Evolutionary conservation across 2,113 vertebrate genomes (phyloP).

Genomic region (Ciconia maguari): DNA sequence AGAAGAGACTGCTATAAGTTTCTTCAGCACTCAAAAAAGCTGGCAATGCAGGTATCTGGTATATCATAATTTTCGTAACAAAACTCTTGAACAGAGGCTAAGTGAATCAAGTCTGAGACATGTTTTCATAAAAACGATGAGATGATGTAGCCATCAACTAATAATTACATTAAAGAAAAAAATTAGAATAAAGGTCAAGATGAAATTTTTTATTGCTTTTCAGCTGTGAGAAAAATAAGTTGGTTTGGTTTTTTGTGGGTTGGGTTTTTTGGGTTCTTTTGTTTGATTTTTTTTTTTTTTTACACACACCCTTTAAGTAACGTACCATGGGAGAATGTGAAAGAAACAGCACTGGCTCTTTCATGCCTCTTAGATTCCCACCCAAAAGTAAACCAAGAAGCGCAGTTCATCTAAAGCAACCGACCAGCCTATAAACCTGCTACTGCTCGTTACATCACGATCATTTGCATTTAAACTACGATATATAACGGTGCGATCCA

Average conservation of each 20-base stretch:
- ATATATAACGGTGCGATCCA: background rate
- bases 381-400: background rate
- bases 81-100: background rate
- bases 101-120: background rate
- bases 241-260: too few relatives aligned
- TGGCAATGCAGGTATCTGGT: background rate
- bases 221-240: background rate
- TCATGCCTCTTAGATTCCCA: background rate
- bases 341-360: background rate
- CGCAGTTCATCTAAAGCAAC: background rate
- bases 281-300: background rate
- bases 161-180: background rate
- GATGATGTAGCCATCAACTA: background rate
- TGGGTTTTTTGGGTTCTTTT: too few relatives aligned
- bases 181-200: background rate
- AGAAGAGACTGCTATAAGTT: background rate
- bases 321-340: fast-evolving
- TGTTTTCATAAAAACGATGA: background rate
- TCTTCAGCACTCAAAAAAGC: background rate
- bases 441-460: background rate
- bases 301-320: background rate
- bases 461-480: background rate
- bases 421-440: background rate
- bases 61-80: background rate
- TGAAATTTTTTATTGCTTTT: background rate